Evolutionary conservation across 1,140 invertebrate genomes (phyloP).

Genomic region (Odontomachus brunneus): DNA sequence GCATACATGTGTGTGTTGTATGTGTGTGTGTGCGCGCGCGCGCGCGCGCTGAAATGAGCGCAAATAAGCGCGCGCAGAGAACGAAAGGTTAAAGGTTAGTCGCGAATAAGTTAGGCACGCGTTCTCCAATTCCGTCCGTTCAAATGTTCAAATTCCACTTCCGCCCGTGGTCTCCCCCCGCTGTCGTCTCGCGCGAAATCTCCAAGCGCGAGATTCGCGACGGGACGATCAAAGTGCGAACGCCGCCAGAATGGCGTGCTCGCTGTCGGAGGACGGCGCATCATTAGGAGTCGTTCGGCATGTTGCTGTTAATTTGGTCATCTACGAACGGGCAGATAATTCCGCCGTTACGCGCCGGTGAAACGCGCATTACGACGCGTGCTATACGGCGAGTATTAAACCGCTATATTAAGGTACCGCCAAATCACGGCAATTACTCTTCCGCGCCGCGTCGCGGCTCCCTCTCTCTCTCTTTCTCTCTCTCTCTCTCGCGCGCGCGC

Average conservation of each 20-base stretch:
- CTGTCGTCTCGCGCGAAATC: too few relatives aligned
- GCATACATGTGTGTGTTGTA: too few relatives aligned
- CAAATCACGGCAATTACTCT: slow-evolving; percentile 63
- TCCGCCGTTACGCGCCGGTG: slow-evolving; percentile 3
- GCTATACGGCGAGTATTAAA: not conserved
- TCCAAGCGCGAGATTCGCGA: not conserved
- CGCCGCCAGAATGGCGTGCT: not conserved
- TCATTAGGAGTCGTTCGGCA: slow-evolving; percentile 1
- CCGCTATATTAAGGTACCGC: slow-evolving; percentile 30
- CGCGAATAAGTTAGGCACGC: too few relatives aligned
- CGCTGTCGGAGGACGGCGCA: not conserved
- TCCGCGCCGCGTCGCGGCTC: not conserved
- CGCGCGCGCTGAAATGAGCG: too few relatives aligned
- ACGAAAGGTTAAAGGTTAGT: too few relatives aligned
- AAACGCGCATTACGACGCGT: not conserved
- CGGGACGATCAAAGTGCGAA: slow-evolving; percentile 7
- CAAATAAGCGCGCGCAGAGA: too few relatives aligned
- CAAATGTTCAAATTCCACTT: too few relatives aligned
- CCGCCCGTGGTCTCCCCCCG: too few relatives aligned
- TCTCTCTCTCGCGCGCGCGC: too few relatives aligned
- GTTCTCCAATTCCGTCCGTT: too few relatives aligned
- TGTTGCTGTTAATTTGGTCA: slow-evolving; percentile 12
- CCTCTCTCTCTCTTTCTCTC: not conserved
- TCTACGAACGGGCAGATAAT: slow-evolving; percentile 8
- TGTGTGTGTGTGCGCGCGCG: too few relatives aligned